Base-by-base conservation (phyloP, 2,888 invertebrate species). In the Mythimna albipuncta region DNA sequence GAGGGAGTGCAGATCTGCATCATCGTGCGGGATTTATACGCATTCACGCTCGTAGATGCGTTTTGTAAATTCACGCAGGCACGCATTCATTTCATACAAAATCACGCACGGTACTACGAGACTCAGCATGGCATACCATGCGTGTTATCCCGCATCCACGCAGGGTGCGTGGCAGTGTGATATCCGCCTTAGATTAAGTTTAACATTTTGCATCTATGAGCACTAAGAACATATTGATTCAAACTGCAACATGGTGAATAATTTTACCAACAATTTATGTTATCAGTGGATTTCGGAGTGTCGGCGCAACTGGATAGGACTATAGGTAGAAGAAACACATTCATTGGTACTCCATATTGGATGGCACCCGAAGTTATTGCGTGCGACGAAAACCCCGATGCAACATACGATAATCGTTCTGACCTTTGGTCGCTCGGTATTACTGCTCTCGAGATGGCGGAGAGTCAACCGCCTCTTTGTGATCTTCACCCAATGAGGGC, bases 291-390 rank as follows among this genome's bases (percentile, higher is more conserved):
- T 96, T 99, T 99, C 96, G 99, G 99, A 91, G 99, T 99, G 75
- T 99, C 99, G 84, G 99, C 99, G 84, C 99, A 99, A 96, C 96
- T 99, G 92, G 99, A 99, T 96, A 97, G 99, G 91, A 99, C 99
- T 85, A 99, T 99, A 94, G 99, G 99, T 79, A 97, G 99, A 88
- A 97, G 99, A 91, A 99, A 99, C 96, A 99, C 99, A 62, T 99
- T 99, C 93, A 99, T 99, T 90, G 99, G 99, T 84, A 99, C 99
- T 26, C 99, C 99, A 11, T 99, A 99, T 93, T 99, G 99, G 99
- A 99, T 99, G 99, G 99, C 99, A 57, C 99, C 99, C 4, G 99
- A 99, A 97, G 99, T 99, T 64, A 99, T 99, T 91, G 99, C 99
- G 72, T 99, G 99, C 95, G 99, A 99, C 96, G 99, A 99, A 96